Evolutionary conservation across 1,140 invertebrate species (phyloP), one percentile per base, ranked within the genome.

Genomic region (Nebria ingens): DNA sequence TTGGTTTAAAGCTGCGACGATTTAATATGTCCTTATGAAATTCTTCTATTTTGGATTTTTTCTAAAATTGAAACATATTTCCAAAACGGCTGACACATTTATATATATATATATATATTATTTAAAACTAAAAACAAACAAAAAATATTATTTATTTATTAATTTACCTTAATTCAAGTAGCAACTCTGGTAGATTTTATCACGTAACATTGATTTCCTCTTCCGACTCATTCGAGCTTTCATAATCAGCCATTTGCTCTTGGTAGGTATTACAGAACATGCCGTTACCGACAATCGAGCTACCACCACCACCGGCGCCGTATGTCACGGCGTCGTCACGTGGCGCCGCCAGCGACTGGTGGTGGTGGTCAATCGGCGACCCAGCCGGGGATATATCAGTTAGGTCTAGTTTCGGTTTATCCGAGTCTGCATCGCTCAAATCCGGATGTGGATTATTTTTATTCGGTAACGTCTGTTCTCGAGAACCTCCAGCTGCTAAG

Each of bases 401-500:
- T 70, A 82, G 45, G 73, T 78, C 68, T 56, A 84, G 69, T 61
- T 83, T 82, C 0, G 82, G 82, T 51, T 84, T 82, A 68, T 89
- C 87, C 11, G 79, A 81, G 63, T 87, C 86, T 2, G 91, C 91
- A 68, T 97, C 93, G 62, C 91, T 95, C 49, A 97, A 75, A 70
- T 97, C 93, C 0, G 93, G 93, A 73, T 96, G 91, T 0, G 93
- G 93, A 71, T 97, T 97, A 76, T 95, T 95, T 70, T 97, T 97
- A 70, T 92, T 97, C 0, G 93, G 93, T 21, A 97, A 75, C 0
- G 94, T 97, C 69, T 97, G 92, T 66, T 97, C 93, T 17, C 94
- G 77, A 6, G 89, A 92, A 2, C 94, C 93, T 0, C 93, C 93
- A 17, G 82, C 85, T 2, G 93, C 94, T 45, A 98, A 73, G 0